These are phyloP conservation scores for Lydus trimaculatus DNA, from an alignment of 2,888 invertebrate genomes.

Conservation along the genomic window DNA sequence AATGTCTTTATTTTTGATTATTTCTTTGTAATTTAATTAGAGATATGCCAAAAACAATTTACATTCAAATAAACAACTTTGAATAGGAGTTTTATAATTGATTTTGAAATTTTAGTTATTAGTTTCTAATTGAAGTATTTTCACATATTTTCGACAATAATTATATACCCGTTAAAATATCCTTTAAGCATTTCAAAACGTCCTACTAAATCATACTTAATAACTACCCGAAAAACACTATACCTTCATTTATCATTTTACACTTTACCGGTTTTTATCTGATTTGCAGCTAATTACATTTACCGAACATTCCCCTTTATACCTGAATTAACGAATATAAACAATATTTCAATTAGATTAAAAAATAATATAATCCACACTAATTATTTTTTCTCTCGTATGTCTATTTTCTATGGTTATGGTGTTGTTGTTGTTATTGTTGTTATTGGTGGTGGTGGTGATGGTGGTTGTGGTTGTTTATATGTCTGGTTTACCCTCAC, in stretches of 20 bases:
- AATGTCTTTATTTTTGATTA: neutral
- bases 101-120: slow-evolving; percentile 31
- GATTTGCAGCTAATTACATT: slow-evolving; percentile 23
- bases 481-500: slow-evolving; percentile 34
- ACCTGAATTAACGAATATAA: slow-evolving; percentile 8
- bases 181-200: slow-evolving; percentile 21
- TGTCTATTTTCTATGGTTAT: slow-evolving; percentile 21
- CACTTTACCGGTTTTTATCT: slow-evolving; percentile 17
- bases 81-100: slow-evolving; percentile 34
- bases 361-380: neutral
- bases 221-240: slow-evolving; percentile 25
- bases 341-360: slow-evolving; percentile 23
- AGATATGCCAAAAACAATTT: neutral
- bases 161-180: slow-evolving; percentile 25
- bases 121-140: slow-evolving; percentile 23
- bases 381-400: slow-evolving; percentile 16
- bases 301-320: slow-evolving; percentile 11
- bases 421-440: slow-evolving; percentile 11
- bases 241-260: slow-evolving; percentile 28
- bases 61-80: slow-evolving; percentile 8
- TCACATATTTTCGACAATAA: slow-evolving; percentile 31
- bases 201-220: slow-evolving; percentile 27
- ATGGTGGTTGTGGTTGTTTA: slow-evolving; percentile 20
- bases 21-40: neutral
- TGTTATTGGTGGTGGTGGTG: slow-evolving; percentile 25